Conservation (phyloP, 1,140 invertebrate species). For the Macrobrachium nipponense region DNA sequence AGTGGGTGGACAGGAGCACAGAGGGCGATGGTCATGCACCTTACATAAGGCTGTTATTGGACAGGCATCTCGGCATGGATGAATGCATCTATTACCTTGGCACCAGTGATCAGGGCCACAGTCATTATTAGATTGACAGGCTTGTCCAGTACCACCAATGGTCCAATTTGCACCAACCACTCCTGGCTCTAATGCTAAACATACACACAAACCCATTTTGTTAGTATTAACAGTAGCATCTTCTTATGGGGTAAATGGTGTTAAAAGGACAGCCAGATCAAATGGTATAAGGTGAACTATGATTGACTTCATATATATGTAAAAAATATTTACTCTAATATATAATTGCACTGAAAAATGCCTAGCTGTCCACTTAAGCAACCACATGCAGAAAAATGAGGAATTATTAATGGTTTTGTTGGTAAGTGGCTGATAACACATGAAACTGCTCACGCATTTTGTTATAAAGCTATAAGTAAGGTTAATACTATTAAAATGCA, state of each 20-base stretch:
- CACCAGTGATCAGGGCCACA: constrained; percentile 66
- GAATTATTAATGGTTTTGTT: too few relatives aligned
- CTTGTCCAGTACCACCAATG: constrained; percentile 78
- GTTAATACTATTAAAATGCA: not conserved
- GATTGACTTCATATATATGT: too few relatives aligned
- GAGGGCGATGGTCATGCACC: constrained; percentile 65
- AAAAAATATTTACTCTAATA: too few relatives aligned
- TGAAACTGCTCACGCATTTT: too few relatives aligned
- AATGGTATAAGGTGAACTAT: too few relatives aligned
- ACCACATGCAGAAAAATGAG: too few relatives aligned
- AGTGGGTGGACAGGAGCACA: constrained; percentile 66
- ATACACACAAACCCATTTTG: constrained; percentile 26
- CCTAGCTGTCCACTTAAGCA: too few relatives aligned
- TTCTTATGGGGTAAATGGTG: not conserved
- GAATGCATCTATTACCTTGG: constrained; percentile 64
- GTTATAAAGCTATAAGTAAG: not conserved
- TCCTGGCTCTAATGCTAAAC: not conserved
- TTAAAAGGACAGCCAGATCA: too few relatives aligned
- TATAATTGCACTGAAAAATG: too few relatives aligned
- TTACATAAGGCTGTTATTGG: constrained; percentile 65
- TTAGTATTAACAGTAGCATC: not conserved
- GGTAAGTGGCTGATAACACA: too few relatives aligned
- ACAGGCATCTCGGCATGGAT: constrained; percentile 65
- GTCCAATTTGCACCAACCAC: constrained; percentile 66
- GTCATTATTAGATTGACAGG: constrained; percentile 67